These are phyloP conservation scores for Oryzias dopingdopingensis DNA, from an alignment of 2,797 vertebrate species.

Conservation along the genomic window DNA sequence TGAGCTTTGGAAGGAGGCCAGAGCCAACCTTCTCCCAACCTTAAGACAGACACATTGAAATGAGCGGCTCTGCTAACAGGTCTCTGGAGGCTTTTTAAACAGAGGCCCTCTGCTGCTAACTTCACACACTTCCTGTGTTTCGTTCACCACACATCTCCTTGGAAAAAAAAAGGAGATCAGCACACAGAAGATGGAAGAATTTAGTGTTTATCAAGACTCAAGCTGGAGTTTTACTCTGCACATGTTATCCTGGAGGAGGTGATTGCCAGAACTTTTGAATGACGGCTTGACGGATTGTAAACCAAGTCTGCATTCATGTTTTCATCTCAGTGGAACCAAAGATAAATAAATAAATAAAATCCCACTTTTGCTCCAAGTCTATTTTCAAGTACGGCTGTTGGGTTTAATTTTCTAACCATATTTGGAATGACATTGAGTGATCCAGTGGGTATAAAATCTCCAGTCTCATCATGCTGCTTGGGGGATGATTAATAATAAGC, in stretches of 20 bases:
- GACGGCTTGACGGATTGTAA: conserved; percentile 11
- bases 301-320: background rate
- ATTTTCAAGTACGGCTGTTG: conserved; percentile 68
- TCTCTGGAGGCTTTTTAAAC: conserved; percentile 83
- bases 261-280: conserved; percentile 10
- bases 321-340: conserved; percentile 7
- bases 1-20: conserved; percentile 70
- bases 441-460: conserved; percentile 71
- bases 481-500: conserved; percentile 80
- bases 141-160: conserved; percentile 41
- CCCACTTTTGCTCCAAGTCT: conserved; percentile 45
- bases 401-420: conserved; percentile 73
- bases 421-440: conserved; percentile 79
- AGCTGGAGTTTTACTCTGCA: conserved; percentile 3
- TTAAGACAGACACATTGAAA: conserved; percentile 84
- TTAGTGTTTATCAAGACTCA: background rate
- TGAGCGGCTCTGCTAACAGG: conserved; percentile 83
- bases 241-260: background rate
- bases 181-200: conserved; percentile 20
- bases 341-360: conserved; percentile 12
- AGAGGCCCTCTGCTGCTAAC: conserved; percentile 79
- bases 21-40: conserved; percentile 47
- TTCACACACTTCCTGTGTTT: conserved; percentile 79
- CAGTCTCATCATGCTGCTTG: conserved; percentile 70
- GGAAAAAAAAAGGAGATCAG: conserved; percentile 3